Evolutionary conservation across 2,888 invertebrate species (phyloP).

Genomic region (Cosmopolites sordidus): DNA sequence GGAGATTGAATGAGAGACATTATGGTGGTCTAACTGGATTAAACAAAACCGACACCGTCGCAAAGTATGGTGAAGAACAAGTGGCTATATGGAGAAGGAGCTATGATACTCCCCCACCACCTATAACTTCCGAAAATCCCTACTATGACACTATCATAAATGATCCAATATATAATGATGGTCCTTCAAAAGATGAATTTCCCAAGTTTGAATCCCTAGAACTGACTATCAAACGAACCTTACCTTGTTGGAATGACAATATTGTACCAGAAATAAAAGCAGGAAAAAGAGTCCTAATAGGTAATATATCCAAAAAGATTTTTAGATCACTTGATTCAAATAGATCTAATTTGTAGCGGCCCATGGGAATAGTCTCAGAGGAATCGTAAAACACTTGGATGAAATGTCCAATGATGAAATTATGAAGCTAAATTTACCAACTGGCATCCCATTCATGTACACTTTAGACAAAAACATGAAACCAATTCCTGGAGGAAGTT

Average conservation of each 20-base stretch:
- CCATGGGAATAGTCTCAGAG: conserved; percentile 81
- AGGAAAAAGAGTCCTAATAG: conserved; percentile 71
- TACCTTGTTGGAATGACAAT: conserved; percentile 82
- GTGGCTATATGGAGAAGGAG: conserved; percentile 82
- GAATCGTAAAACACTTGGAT: conserved; percentile 82
- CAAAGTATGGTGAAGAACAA: conserved; percentile 74
- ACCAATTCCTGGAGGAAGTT: conserved; percentile 55
- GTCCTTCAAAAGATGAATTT: conserved; percentile 66
- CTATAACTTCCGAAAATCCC: conserved; percentile 70
- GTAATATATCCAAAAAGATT: conserved; percentile 9
- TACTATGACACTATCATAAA: conserved; percentile 72
- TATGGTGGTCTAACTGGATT: conserved; percentile 76
- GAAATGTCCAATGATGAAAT: conserved; percentile 56
- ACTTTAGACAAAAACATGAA: conserved; percentile 54
- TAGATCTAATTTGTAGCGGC: conserved; percentile 53
- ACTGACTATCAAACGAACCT: conserved; percentile 72
- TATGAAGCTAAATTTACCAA: conserved; percentile 59
- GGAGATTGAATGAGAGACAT: conserved; percentile 84
- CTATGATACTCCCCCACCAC: conserved; percentile 76
- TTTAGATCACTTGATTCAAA: not conserved
- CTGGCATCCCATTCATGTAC: conserved; percentile 62
- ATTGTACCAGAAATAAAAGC: conserved; percentile 75
- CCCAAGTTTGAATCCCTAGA: conserved; percentile 81
- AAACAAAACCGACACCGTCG: conserved; percentile 80
- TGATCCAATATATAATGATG: conserved; percentile 70